Evolutionary conservation across 2,888 invertebrate genomes (phyloP).

Genomic region (Oxystoma pomonae): DNA sequence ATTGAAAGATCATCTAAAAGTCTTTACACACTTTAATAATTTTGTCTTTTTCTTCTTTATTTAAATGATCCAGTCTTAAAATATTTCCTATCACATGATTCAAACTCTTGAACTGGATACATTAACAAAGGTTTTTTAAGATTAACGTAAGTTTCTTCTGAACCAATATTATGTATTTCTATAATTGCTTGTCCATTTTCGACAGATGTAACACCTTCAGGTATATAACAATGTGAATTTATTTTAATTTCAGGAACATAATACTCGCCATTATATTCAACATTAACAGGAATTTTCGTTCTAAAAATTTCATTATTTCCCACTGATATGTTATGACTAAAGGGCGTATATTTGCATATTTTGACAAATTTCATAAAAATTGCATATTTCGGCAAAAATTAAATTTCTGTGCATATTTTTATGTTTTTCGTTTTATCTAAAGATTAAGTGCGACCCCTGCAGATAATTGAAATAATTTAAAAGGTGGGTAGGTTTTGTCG

Average conservation of each 20-base stretch:
- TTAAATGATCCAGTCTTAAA: conserved; percentile 21
- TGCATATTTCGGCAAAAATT: too few relatives aligned
- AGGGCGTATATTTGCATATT: too few relatives aligned
- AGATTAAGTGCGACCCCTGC: too few relatives aligned
- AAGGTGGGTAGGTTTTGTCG: too few relatives aligned
- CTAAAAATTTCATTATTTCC: conserved; percentile 5
- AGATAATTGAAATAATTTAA: too few relatives aligned
- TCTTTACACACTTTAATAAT: conserved; percentile 16
- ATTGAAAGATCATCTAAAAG: conserved; percentile 21
- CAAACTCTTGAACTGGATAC: background rate
- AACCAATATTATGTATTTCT: conserved; percentile 2
- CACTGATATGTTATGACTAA: conserved; percentile 4
- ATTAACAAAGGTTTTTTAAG: conserved; percentile 6
- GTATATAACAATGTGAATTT: conserved; percentile 4
- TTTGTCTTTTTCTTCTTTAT: conserved; percentile 22
- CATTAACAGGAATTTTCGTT: conserved; percentile 12
- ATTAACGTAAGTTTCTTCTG: background rate
- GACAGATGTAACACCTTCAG: conserved; percentile 2
- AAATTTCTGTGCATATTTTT: too few relatives aligned
- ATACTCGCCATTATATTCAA: conserved; percentile 8
- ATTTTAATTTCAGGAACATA: conserved; percentile 7
- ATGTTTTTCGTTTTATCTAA: too few relatives aligned
- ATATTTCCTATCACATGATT: background rate
- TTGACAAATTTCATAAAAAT: too few relatives aligned
- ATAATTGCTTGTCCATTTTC: background rate